Evolutionary conservation across 2,888 invertebrate genomes (phyloP).

Genomic region (Apamea crenata): DNA sequence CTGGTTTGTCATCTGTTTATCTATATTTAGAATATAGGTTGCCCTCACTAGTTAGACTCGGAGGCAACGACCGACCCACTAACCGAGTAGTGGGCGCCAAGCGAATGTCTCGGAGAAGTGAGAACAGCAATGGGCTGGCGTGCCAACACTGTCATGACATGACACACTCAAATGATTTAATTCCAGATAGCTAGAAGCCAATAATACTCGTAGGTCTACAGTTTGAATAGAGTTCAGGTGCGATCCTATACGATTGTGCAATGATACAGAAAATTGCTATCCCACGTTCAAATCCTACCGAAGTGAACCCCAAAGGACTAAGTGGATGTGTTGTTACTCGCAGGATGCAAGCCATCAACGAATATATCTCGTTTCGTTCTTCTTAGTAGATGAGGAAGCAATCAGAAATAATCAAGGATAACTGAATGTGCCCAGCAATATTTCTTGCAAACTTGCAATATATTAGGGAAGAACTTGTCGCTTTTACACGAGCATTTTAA

Average conservation of each 20-base stretch:
- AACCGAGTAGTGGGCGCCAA: conserved; percentile 81
- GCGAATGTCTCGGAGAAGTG: conserved; percentile 50
- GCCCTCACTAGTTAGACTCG: conserved; percentile 40
- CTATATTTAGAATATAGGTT: conserved; percentile 45
- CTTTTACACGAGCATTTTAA: not conserved
- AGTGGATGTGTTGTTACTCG: not conserved
- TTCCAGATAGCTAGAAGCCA: conserved; percentile 39
- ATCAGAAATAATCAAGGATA: not conserved
- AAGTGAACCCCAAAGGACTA: not conserved
- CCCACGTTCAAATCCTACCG: conserved; percentile 12
- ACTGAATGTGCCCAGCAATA: not conserved
- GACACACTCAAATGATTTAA: conserved; percentile 47
- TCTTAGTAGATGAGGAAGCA: conserved; percentile 3
- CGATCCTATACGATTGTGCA: conserved; percentile 10
- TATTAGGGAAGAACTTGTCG: not conserved
- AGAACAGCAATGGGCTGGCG: conserved; percentile 53
- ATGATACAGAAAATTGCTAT: not conserved
- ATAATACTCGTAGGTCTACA: conserved; percentile 28
- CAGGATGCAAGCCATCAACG: conserved; percentile 13
- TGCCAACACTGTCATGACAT: conserved; percentile 70
- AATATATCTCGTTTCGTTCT: not conserved
- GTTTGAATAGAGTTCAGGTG: conserved; percentile 6
- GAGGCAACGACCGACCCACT: conserved; percentile 84
- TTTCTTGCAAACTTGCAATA: not conserved
- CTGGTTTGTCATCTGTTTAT: conserved; percentile 27